A percentile compares a stretch with the other conserved stretches of the same genome.
phyloP scores from a whole-genome alignment of 2,888 invertebrate species.

The Protodeltote pygarga region DNA sequence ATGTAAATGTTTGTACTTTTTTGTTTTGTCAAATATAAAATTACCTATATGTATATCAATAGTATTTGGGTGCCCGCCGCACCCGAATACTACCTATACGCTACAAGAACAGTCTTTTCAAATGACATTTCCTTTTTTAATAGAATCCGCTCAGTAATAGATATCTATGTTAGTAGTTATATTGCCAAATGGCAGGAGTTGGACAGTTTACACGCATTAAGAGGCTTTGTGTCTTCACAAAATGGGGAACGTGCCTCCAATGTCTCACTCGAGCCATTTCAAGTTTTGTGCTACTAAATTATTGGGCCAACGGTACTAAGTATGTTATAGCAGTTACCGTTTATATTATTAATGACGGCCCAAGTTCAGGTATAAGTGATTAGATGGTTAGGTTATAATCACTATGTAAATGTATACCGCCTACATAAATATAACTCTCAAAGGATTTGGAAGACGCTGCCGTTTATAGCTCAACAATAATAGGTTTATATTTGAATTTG shows the following conservation, averaged over 20 bases:
- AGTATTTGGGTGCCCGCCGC: no score
- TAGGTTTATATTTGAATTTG: no score
- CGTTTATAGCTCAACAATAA: no score
- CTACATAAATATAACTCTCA: no score
- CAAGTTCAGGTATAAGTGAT: conserved; percentile 25
- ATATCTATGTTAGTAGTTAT: conserved; percentile 40
- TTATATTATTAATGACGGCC: conserved; percentile 31
- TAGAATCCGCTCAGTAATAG: conserved; percentile 17
- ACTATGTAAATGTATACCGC: background rate
- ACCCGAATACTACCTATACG: no score
- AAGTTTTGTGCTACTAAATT: conserved; percentile 37
- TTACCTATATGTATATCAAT: no score
- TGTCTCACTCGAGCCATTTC: conserved; percentile 62
- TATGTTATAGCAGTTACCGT: conserved; percentile 32
- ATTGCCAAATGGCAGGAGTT: conserved; percentile 72
- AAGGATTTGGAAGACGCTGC: no score
- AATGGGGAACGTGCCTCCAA: conserved; percentile 76
- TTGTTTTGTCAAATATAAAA: no score
- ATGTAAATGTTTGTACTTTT: no score
- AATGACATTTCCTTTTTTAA: conserved; percentile 14
- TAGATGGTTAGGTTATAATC: background rate
- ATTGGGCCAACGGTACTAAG: conserved; percentile 37
- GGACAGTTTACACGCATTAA: conserved; percentile 77
- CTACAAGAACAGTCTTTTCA: no score
- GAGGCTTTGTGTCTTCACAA: conserved; percentile 73